Evolutionary conservation across 2,888 invertebrate species (phyloP).

Genomic region (Elegia similella): DNA sequence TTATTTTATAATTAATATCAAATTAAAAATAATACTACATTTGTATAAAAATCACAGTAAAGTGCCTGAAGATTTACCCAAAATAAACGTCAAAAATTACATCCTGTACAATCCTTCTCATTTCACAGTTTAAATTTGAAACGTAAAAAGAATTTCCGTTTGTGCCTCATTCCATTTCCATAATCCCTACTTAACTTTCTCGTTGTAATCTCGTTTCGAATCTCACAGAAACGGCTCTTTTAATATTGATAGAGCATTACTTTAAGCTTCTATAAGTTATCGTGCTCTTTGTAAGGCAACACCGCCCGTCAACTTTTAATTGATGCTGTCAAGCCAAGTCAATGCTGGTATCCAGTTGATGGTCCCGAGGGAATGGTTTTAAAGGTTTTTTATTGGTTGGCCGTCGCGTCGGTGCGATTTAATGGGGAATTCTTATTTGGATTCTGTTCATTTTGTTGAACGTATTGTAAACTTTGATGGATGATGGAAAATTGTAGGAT

Average conservation of each 20-base stretch:
- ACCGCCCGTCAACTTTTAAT: constrained; percentile 76
- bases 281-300: constrained; percentile 70
- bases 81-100: neutral
- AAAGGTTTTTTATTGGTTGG: constrained; percentile 42
- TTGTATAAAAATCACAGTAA: too few species aligned
- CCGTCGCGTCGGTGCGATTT: neutral
- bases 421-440: neutral
- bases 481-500: too few species aligned
- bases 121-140: constrained; percentile 26
- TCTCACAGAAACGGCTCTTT: constrained; percentile 43
- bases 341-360: constrained; percentile 54
- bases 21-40: too few species aligned
- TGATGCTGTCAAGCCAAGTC: constrained; percentile 78
- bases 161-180: constrained; percentile 14
- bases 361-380: constrained; percentile 55
- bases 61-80: too few species aligned
- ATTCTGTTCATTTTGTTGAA: neutral
- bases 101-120: constrained; percentile 35
- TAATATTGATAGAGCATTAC: constrained; percentile 74
- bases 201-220: constrained; percentile 13
- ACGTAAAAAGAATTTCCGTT: constrained; percentile 7
- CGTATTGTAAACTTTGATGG: too few species aligned
- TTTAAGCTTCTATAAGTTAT: constrained; percentile 56
- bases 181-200: constrained; percentile 18
- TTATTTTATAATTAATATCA: too few species aligned